These are phyloP conservation scores for Drosophila austrosaltans DNA, from an alignment of 2,888 invertebrate species.

Conservation along the genomic window DNA sequence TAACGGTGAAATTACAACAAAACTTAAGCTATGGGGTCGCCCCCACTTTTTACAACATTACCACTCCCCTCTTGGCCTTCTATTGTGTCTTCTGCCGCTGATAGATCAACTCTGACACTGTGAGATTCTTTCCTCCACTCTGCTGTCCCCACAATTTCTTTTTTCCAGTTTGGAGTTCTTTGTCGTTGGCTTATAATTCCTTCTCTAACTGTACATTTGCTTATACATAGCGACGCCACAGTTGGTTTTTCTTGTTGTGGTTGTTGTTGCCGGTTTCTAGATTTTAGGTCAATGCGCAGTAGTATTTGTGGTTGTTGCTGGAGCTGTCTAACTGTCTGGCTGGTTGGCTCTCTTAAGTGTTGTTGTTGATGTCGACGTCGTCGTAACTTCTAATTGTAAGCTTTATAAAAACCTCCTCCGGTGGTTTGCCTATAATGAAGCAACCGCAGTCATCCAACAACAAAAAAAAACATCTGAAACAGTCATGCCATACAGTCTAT, in stretches of 20 bases:
- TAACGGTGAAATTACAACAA: conserved; percentile 45
- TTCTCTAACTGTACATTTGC: conserved; percentile 64
- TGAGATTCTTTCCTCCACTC: conserved; percentile 4
- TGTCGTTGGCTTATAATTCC: conserved; percentile 62
- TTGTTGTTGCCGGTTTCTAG: conserved; percentile 25
- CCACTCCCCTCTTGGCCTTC: not conserved
- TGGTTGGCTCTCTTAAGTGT: not conserved
- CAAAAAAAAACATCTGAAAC: not conserved
- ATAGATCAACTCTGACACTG: conserved; percentile 6
- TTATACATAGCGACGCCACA: conserved; percentile 44
- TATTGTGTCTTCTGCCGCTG: not conserved
- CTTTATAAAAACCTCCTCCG: conserved; percentile 22
- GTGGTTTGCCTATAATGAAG: conserved; percentile 40
- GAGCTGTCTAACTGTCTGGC: not conserved
- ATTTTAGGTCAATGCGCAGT: conserved; percentile 54
- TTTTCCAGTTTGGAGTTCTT: conserved; percentile 39
- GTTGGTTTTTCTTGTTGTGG: conserved; percentile 27
- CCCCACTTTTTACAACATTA: conserved; percentile 22
- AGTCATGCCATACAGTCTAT: conserved; percentile 3
- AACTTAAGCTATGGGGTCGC: conserved; percentile 9
- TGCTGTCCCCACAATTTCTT: not conserved
- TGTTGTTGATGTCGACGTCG: not conserved
- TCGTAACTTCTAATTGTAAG: conserved; percentile 26
- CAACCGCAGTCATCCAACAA: conserved; percentile 36
- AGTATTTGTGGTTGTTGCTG: conserved; percentile 15